Base-by-base conservation (phyloP, 2,113 vertebrate species). In the Ptychochromis oligacanthus region DNA sequence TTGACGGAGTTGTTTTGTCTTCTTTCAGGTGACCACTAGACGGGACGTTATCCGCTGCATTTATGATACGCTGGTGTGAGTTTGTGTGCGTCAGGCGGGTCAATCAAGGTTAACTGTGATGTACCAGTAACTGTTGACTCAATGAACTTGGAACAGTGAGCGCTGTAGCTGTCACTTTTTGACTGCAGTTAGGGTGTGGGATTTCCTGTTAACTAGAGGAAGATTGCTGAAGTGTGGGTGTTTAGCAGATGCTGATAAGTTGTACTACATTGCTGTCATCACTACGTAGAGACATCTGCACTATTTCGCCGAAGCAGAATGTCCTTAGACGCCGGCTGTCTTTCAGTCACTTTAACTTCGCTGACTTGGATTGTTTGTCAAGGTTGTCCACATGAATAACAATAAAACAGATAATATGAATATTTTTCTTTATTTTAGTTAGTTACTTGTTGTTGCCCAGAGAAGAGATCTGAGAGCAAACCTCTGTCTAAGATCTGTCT, bases 141-240 rank as follows among this genome's bases (percentile, higher is more conserved):
- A 17, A 31, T 43, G 4, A 55, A 24, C 3, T 8, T 49, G 26
- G 11, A 57, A 56, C 26, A 36, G 7, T n/a, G 17, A 22, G 36
- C 38, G 4, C n/a, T 34, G 43, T 20, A 22, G 34, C 31, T n/a
- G 6, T 13, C n/a, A 38, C 2, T 38, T 13, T 49, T 14, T 40
- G 24, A 74, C 31, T 22, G 34, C 24, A 31, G 46, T 4, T 2
- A 70, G 75, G 58, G 79, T 40, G 75, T 75, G 80, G 74, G 79
- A 38, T 77, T 87, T 89, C 61, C 84, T 87, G 34, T 78, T 3
- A 43, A 8, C 43, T 14, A 2, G 4, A 11, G 26, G 20, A 10
- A 38, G 72, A 18, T 20, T 57, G 65, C 3, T 49, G 2, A 4
- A 22, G 4, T 8, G 5, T n/a, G 3, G 52, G 2, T 13, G 6